phyloP scores from a whole-genome alignment of 2,888 invertebrate genomes.

The Ophion obscuratus region DNA sequence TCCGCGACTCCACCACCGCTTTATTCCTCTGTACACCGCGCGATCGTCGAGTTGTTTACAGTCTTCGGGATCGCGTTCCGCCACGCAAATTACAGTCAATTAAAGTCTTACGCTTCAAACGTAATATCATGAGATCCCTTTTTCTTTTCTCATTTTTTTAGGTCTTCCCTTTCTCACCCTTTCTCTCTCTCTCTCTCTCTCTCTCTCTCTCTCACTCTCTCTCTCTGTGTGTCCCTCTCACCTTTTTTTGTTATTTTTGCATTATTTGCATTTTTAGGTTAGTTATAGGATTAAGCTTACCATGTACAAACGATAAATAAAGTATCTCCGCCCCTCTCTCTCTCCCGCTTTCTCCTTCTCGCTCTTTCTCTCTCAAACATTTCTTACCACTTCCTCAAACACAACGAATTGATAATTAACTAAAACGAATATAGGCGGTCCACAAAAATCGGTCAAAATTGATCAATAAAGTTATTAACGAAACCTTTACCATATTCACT shows the following conservation, averaged over 20 bases:
- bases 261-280: too few species aligned
- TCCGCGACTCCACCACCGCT: constrained; percentile 51
- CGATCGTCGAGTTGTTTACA: constrained; percentile 70
- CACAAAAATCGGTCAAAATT: background rate
- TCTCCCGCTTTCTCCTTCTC: background rate
- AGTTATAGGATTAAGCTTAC: too few species aligned
- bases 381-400: background rate
- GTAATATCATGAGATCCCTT: constrained; percentile 72
- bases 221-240: background rate
- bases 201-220: background rate
- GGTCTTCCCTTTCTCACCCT: constrained; percentile 1
- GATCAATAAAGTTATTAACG: background rate
- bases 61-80: constrained; percentile 71
- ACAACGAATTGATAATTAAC: constrained; percentile 18
- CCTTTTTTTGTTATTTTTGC: too few species aligned
- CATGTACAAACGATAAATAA: too few species aligned
- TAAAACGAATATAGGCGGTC: background rate
- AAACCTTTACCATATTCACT: background rate
- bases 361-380: background rate
- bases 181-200: background rate
- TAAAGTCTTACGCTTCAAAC: constrained; percentile 73
- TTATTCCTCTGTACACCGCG: constrained; percentile 66
- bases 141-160: constrained; percentile 19
- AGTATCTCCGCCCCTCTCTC: too few species aligned
- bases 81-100: constrained; percentile 78